Evolutionary conservation across 2,113 vertebrate species (phyloP).

Genomic region (Montifringilla adamsi): DNA sequence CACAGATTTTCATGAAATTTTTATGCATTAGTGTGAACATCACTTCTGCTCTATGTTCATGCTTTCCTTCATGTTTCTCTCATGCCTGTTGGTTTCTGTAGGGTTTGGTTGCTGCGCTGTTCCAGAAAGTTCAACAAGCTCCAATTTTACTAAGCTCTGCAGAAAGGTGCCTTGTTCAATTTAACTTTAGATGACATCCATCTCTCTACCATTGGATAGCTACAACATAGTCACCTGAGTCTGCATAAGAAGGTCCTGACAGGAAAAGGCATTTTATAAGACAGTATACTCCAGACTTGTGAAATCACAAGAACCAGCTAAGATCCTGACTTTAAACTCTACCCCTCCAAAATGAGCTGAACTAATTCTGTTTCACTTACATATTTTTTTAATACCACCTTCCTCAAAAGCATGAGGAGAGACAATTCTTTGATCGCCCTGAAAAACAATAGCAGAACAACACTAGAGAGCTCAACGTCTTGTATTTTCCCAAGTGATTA

Average conservation of each 20-base stretch:
- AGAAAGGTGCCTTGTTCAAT: background rate
- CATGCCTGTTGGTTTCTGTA: fast-evolving
- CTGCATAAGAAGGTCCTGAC: background rate
- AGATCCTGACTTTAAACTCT: background rate
- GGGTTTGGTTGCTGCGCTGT: background rate
- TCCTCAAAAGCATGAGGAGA: background rate
- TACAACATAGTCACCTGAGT: background rate
- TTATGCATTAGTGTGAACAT: background rate
- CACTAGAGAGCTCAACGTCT: background rate
- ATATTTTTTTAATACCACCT: background rate
- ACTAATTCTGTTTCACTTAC: background rate
- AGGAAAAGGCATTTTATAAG: background rate
- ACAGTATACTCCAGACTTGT: background rate
- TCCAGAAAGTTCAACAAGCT: background rate
- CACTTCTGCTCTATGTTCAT: background rate
- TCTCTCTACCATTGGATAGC: background rate
- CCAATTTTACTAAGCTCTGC: background rate
- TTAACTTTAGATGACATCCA: background rate
- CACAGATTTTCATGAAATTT: background rate
- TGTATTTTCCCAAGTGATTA: background rate
- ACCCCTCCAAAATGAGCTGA: background rate
- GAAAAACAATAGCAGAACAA: background rate
- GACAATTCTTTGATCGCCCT: background rate
- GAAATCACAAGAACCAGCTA: background rate
- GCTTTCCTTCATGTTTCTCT: background rate